A percentile compares a stretch with the other conserved stretches of the same genome.
Evolutionary conservation across 2,888 invertebrate species (phyloP).

Genomic region (Ornithoptera priamus): DNA sequence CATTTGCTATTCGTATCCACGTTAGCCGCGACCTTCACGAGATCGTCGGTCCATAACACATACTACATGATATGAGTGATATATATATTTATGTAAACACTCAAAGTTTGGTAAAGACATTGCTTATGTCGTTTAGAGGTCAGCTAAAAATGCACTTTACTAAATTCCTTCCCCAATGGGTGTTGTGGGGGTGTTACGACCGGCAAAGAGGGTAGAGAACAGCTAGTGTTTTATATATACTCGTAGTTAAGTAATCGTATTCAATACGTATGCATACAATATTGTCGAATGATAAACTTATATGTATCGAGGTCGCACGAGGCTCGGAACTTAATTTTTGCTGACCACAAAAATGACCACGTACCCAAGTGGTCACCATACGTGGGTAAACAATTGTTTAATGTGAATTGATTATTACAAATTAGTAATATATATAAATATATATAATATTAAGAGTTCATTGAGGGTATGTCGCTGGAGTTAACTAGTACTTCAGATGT

Average conservation of each 20-base stretch:
- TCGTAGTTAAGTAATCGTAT: background rate
- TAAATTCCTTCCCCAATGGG: background rate
- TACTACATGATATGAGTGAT: too few relatives aligned
- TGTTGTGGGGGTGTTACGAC: background rate
- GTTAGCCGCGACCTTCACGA: too few relatives aligned
- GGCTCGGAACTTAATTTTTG: constrained; percentile 13
- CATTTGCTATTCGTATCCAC: too few relatives aligned
- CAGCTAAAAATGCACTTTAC: background rate
- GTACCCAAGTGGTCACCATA: too few relatives aligned
- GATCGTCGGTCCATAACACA: too few relatives aligned
- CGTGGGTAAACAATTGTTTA: too few relatives aligned
- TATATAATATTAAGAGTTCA: too few relatives aligned
- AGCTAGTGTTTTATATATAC: background rate
- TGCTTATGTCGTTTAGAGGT: background rate
- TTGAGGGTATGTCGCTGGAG: too few relatives aligned
- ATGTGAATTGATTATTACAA: too few relatives aligned
- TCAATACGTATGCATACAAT: constrained; percentile 24
- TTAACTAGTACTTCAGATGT: background rate
- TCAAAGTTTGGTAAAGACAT: too few relatives aligned
- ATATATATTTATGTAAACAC: too few relatives aligned
- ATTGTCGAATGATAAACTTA: background rate
- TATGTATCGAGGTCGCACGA: constrained; percentile 11
- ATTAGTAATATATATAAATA: too few relatives aligned
- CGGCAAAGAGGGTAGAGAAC: background rate
- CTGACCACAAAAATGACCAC: background rate